Evolutionary conservation across 2,113 vertebrate species (phyloP).

Genomic region (Prietella phreatophila): DNA sequence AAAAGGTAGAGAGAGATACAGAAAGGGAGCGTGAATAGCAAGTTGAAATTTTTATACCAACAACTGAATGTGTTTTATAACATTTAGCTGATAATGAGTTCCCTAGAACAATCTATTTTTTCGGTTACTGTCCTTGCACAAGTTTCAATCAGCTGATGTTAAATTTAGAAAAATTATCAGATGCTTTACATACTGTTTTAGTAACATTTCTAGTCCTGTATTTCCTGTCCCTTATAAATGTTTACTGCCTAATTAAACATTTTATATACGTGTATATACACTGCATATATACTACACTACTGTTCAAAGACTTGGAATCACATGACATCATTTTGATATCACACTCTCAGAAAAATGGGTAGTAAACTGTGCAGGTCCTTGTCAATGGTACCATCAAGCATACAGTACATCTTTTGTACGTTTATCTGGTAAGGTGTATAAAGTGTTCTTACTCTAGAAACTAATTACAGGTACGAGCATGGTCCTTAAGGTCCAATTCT

Average conservation of each 20-base stretch:
- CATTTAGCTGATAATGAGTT: constrained; percentile 47
- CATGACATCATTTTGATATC: background rate
- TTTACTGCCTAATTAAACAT: constrained; percentile 28
- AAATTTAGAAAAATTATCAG: constrained; percentile 47
- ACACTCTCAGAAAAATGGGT: background rate
- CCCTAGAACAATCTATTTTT: constrained; percentile 41
- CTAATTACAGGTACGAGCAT: background rate
- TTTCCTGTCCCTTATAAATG: constrained; percentile 24
- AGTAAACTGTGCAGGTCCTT: background rate
- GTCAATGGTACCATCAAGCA: background rate
- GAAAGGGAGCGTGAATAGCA: constrained; percentile 40
- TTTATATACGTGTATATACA: background rate
- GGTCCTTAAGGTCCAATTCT: background rate
- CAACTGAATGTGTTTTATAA: constrained; percentile 74
- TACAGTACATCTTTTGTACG: background rate
- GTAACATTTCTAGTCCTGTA: constrained; percentile 36
- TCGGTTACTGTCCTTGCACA: constrained; percentile 46
- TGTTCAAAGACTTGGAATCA: constrained; percentile 2
- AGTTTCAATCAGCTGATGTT: constrained; percentile 51
- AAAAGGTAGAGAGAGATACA: background rate
- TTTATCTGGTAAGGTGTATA: background rate
- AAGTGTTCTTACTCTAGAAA: background rate
- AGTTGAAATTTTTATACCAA: constrained; percentile 72
- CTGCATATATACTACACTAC: background rate
- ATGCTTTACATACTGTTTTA: constrained; percentile 29